Conservation (phyloP, 1,140 invertebrate genomes). For the Neotoxoptera formosana region DNA sequence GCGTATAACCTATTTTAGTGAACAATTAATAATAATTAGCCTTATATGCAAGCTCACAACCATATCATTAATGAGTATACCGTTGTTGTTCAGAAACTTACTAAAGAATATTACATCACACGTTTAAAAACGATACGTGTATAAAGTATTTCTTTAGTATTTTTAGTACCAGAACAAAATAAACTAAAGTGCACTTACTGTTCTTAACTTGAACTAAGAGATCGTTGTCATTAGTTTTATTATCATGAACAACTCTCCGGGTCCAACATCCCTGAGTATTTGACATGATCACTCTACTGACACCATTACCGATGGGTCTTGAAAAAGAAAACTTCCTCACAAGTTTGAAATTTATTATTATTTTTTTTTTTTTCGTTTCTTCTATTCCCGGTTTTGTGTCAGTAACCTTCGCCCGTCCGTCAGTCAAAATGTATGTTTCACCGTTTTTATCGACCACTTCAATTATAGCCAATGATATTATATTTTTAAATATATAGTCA, state of each 20-base stretch:
- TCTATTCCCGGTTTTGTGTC: background rate
- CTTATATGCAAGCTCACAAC: background rate
- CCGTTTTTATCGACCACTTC: constrained; percentile 9
- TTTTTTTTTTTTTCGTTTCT: background rate
- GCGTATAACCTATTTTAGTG: background rate
- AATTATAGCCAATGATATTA: background rate
- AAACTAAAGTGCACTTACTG: background rate
- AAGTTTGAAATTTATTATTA: background rate
- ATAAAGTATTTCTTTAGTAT: background rate
- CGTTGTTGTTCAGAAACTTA: background rate
- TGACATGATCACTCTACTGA: background rate
- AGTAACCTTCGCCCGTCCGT: background rate
- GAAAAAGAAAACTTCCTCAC: background rate
- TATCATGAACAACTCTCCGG: background rate
- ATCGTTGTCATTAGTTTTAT: constrained; percentile 9
- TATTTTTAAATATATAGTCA: background rate
- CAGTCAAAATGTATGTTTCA: background rate
- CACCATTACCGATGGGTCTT: background rate
- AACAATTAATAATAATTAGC: no score
- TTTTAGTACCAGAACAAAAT: constrained; percentile 9
- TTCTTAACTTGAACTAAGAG: background rate
- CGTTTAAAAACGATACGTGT: background rate
- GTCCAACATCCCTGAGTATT: background rate
- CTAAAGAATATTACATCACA: background rate
- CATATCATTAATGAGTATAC: background rate